Conservation (phyloP, 1,140 invertebrate genomes). For the Bicyclus anynana region DNA sequence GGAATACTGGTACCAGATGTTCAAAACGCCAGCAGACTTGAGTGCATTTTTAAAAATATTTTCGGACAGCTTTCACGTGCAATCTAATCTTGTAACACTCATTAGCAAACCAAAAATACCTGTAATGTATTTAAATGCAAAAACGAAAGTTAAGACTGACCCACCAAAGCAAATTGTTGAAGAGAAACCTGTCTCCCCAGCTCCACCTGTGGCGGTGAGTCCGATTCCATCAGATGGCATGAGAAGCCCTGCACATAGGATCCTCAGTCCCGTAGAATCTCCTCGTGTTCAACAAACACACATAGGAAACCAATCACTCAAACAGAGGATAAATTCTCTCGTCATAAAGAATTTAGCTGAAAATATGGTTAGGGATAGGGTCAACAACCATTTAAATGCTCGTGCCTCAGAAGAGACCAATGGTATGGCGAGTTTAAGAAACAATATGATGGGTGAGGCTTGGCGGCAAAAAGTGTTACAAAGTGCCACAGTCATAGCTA, state of each 20-base stretch:
- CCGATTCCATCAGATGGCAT: conserved; percentile 68
- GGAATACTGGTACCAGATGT: conserved; percentile 88
- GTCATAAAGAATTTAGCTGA: conserved; percentile 93
- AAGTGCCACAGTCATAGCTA: conserved; percentile 87
- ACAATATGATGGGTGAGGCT: conserved; percentile 81
- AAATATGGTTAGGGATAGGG: conserved; percentile 90
- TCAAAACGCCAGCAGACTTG: conserved; percentile 91
- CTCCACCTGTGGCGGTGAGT: conserved; percentile 55
- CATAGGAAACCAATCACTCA: conserved; percentile 84
- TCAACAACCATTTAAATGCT: conserved; percentile 72
- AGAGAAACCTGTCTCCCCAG: conserved; percentile 55
- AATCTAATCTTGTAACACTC: conserved; percentile 91
- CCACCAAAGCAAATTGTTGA: conserved; percentile 63
- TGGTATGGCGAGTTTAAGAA: conserved; percentile 59
- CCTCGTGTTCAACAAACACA: conserved; percentile 66
- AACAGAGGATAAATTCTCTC: conserved; percentile 91
- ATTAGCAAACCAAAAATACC: conserved; percentile 83
- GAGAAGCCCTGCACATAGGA: conserved; percentile 65
- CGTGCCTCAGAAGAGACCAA: conserved; percentile 53
- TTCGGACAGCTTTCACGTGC: conserved; percentile 92
- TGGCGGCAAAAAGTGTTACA: conserved; percentile 90
- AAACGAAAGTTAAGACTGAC: conserved; percentile 70
- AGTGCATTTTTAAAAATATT: conserved; percentile 93
- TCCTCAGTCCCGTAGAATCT: conserved; percentile 68
- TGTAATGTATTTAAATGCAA: conserved; percentile 75